Base-by-base conservation (phyloP, 2,113 vertebrate genomes). In the Tupaia chinensis region DNA sequence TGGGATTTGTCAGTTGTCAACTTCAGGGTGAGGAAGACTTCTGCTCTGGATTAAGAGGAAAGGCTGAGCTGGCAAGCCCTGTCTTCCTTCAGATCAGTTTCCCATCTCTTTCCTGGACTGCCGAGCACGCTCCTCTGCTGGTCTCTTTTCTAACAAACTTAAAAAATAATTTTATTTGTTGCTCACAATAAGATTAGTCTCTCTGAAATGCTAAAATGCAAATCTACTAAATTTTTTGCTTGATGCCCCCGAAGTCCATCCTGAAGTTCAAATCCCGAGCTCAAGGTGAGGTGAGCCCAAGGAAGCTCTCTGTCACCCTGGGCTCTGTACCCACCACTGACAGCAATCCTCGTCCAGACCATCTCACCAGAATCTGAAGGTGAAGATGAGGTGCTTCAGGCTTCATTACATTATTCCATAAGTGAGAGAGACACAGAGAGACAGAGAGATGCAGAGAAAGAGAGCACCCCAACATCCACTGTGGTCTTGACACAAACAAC, bases 41-140 rank as follows among this genome's bases (percentile, higher is more conserved):
- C 1, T 61, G 32, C 68, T 72, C 4, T 15, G 3, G 29, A 56
- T 2, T 3, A 1, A 14, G 29, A 27, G 14, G 2, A 53, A 7
- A 2, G 23, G 15, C 15, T 17, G 19, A 68, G 54, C 14, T 29
- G 22, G 19, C 5, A 32, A 44, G 13, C 0, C 9, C 17, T 54
- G 13, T 4, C 8, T 22, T 44, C 9, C 10, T 3, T 15, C 4
- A 9, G 1, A 1, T n/a, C n/a, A 10, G 22, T 29, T 0, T 3
- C 66, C 84, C 23, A 6, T 58, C 3, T 29, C 53, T 76, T 44
- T 19, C 12, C 29, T 76, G 9, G 5, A 54, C 22, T 13, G 10
- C 11, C 29, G 29, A 72, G 14, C 17, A 9, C 9, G 4, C 1
- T 58, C 16, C 1, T 69, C 73, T n/a, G 25, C 13, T 76, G 9